These are phyloP conservation scores for Odontomyia ornata DNA, from an alignment of 2,888 invertebrate species.

Conservation along the genomic window DNA sequence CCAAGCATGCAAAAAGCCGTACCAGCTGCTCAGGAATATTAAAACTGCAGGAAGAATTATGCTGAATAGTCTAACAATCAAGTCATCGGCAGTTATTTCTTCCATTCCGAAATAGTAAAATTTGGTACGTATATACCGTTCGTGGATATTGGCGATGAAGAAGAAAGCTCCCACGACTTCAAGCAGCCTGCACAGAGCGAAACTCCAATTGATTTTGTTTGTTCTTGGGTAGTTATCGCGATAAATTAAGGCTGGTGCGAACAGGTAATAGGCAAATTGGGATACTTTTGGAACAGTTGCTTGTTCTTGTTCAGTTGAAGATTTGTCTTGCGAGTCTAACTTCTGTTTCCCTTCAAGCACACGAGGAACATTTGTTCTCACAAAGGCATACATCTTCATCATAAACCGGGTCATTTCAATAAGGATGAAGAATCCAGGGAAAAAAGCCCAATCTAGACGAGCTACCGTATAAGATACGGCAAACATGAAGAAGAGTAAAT, in stretches of 20 bases:
- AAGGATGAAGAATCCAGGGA: slow-evolving; percentile 56
- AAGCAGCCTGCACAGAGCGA: slow-evolving; percentile 72
- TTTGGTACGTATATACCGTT: slow-evolving; percentile 74
- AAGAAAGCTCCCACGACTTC: slow-evolving; percentile 77
- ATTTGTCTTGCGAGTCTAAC: slow-evolving; percentile 65
- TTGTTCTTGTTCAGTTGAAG: background rate
- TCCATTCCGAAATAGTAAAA: slow-evolving; percentile 72
- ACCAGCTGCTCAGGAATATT: slow-evolving; percentile 77
- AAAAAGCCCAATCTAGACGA: slow-evolving; percentile 12
- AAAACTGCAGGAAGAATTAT: slow-evolving; percentile 76
- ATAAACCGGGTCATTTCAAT: slow-evolving; percentile 72
- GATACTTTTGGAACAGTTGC: slow-evolving; percentile 68
- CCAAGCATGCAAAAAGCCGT: slow-evolving; percentile 85
- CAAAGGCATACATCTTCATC: slow-evolving; percentile 90
- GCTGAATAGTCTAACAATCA: slow-evolving; percentile 70
- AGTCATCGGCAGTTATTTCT: slow-evolving; percentile 61
- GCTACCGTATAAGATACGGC: slow-evolving; percentile 51
- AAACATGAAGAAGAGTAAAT: slow-evolving; percentile 57
- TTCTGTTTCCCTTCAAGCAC: slow-evolving; percentile 67
- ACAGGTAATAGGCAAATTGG: slow-evolving; percentile 81
- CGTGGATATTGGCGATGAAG: slow-evolving; percentile 79
- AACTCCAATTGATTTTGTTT: slow-evolving; percentile 74
- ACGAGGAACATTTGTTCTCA: slow-evolving; percentile 74
- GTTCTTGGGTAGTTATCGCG: slow-evolving; percentile 82
- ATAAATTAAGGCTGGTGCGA: slow-evolving; percentile 74